These are phyloP conservation scores for Hypanus sabinus DNA, from an alignment of 2,113 vertebrate genomes.

Conservation along the genomic window DNA sequence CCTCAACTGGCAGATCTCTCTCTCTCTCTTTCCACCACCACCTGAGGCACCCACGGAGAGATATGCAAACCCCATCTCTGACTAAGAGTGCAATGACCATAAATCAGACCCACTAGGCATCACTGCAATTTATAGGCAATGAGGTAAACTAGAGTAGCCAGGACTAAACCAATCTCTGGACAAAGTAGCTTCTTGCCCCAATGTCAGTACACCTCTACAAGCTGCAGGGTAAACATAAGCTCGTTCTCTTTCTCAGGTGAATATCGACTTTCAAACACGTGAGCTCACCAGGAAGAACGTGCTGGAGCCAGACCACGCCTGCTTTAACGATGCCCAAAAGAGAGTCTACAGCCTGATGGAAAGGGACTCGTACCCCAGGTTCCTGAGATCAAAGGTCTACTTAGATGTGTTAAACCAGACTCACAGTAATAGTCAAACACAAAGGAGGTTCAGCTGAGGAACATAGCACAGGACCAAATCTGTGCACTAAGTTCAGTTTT, in stretches of 20 bases:
- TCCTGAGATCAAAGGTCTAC: constrained; percentile 93
- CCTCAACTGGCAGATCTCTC: too few species aligned
- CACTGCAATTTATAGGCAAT: neutral
- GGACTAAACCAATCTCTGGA: neutral
- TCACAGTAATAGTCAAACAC: constrained; percentile 54
- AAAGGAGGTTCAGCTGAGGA: constrained; percentile 78
- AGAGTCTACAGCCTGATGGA: constrained; percentile 94
- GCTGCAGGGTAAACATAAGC: neutral
- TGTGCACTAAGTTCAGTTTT: neutral
- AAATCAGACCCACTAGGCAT: too few species aligned
- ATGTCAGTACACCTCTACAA: neutral
- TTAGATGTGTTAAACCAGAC: constrained; percentile 83
- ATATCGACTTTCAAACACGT: constrained; percentile 87
- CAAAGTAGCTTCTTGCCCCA: neutral
- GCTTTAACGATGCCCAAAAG: constrained; percentile 81
- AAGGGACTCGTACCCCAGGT: constrained; percentile 94
- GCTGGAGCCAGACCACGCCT: constrained; percentile 73
- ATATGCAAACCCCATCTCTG: too few species aligned
- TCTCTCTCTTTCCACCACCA: too few species aligned
- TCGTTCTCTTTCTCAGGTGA: constrained; percentile 65
- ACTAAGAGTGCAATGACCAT: too few species aligned
- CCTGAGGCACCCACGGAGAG: too few species aligned
- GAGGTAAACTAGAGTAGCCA: neutral
- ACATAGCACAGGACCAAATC: neutral
- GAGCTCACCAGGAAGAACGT: constrained; percentile 82